phyloP scores from a whole-genome alignment of 2,113 vertebrate species.

The Rhabdornis inornatus region DNA sequence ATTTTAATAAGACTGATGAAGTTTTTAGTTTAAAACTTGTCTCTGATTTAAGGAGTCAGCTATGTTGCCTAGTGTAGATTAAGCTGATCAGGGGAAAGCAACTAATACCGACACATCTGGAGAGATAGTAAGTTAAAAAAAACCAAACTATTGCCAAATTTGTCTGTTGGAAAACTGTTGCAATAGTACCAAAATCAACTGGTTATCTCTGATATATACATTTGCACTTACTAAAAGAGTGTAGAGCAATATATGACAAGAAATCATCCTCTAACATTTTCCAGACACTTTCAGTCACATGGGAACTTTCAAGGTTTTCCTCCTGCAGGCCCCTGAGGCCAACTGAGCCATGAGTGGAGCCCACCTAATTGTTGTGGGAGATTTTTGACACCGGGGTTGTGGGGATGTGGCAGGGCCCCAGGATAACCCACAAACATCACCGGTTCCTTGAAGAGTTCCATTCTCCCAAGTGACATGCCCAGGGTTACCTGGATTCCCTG shows the following conservation, averaged over 20 bases:
- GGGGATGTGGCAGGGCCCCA: neutral
- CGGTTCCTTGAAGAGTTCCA: neutral
- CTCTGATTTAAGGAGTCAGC: neutral
- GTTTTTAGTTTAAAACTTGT: neutral
- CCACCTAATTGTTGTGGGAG: fast-evolving
- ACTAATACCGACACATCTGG: neutral
- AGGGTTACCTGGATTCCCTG: neutral
- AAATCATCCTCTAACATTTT: neutral
- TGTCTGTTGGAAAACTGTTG: neutral
- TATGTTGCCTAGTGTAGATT: neutral
- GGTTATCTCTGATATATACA: fast-evolving
- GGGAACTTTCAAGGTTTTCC: neutral
- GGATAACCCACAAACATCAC: neutral
- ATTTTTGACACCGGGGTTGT: fast-evolving
- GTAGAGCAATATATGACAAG: neutral
- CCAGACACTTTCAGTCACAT: neutral
- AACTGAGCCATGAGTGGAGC: neutral
- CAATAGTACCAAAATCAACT: neutral
- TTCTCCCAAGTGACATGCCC: neutral
- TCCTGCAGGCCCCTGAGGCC: neutral
- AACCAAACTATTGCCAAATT: neutral
- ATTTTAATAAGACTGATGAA: neutral
- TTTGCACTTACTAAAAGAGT: neutral
- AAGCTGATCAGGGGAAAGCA: neutral
- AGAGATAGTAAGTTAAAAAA: neutral